phyloP scores from a whole-genome alignment of 1,140 invertebrate species.

The Hyles euphorbiae region DNA sequence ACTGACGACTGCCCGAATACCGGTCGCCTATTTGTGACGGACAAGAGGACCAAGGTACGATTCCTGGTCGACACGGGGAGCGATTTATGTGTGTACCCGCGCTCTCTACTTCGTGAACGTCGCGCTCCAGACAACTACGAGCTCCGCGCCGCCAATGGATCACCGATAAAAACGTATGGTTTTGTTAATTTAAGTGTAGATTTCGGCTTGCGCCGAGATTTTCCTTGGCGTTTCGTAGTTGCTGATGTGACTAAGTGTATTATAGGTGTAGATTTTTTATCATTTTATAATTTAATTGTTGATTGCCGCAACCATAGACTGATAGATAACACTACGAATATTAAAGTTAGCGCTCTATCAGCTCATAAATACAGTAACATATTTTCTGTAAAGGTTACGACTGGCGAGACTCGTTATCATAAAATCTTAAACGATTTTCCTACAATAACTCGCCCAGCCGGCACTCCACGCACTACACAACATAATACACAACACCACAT shows the following conservation, averaged over 20 bases:
- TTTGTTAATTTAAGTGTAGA: constrained; percentile 2
- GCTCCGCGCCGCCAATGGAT: constrained; percentile 20
- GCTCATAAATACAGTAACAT: constrained; percentile 17
- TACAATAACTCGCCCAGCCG: constrained; percentile 1
- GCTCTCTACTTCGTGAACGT: constrained; percentile 14
- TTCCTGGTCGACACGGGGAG: constrained; percentile 21
- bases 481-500: constrained; percentile 8
- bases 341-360: too few relatives aligned
- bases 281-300: too few relatives aligned
- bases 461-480: neutral
- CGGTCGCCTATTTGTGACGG: constrained; percentile 32
- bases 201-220: constrained; percentile 11
- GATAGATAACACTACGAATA: too few relatives aligned
- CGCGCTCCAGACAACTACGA: constrained; percentile 11
- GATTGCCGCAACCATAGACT: too few relatives aligned
- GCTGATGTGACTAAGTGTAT: too few relatives aligned
- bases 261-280: too few relatives aligned
- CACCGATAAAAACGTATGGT: constrained; percentile 17
- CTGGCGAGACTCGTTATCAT: neutral
- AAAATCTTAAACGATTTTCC: constrained; percentile 3
- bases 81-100: constrained; percentile 23
- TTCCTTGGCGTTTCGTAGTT: too few relatives aligned
- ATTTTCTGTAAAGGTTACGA: neutral
- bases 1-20: constrained; percentile 22
- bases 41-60: constrained; percentile 19